A percentile compares a stretch with the other conserved stretches of the same genome.
Evolutionary conservation across 1,140 invertebrate species (phyloP).

Genomic region (Meloidogyne chitwoodi): DNA sequence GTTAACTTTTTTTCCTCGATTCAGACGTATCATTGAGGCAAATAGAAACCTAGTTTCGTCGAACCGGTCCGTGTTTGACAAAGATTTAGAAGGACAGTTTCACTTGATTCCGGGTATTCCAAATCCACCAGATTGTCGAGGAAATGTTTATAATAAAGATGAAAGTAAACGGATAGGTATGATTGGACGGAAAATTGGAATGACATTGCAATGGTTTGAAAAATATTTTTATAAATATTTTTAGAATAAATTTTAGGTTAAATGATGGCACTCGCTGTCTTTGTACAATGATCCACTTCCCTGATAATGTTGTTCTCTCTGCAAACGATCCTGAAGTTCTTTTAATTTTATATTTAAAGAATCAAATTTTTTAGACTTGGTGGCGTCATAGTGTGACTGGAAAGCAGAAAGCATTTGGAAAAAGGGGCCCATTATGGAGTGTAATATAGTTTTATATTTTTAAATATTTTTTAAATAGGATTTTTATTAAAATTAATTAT

Average conservation of each 20-base stretch:
- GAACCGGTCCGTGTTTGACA: background rate
- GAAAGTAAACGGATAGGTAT: conserved; percentile 71
- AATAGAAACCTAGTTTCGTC: background rate
- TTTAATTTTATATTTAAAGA: background rate
- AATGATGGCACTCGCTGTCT: conserved; percentile 49
- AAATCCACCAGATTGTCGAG: conserved; percentile 12
- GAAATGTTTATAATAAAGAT: conserved; percentile 12
- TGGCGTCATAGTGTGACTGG: conserved; percentile 38
- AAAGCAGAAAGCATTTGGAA: conserved; percentile 53
- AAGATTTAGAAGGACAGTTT: background rate
- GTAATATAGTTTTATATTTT: conserved; percentile 16
- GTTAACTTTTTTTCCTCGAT: background rate
- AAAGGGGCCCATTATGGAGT: conserved; percentile 48
- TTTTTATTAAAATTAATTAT: background rate
- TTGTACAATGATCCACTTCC: conserved; percentile 53
- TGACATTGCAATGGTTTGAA: conserved; percentile 77
- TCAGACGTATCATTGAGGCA: background rate
- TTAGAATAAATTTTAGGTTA: conserved; percentile 34
- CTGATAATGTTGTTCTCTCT: conserved; percentile 50
- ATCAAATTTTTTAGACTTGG: conserved; percentile 42
- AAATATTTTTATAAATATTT: background rate
- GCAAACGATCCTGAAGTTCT: conserved; percentile 40
- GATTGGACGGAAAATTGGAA: conserved; percentile 85
- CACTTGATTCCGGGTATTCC: background rate
- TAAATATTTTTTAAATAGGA: background rate